Evolutionary conservation across 2,113 vertebrate species (phyloP), one percentile per base, ranked within the genome.

Genomic region (Malurus elegans): DNA sequence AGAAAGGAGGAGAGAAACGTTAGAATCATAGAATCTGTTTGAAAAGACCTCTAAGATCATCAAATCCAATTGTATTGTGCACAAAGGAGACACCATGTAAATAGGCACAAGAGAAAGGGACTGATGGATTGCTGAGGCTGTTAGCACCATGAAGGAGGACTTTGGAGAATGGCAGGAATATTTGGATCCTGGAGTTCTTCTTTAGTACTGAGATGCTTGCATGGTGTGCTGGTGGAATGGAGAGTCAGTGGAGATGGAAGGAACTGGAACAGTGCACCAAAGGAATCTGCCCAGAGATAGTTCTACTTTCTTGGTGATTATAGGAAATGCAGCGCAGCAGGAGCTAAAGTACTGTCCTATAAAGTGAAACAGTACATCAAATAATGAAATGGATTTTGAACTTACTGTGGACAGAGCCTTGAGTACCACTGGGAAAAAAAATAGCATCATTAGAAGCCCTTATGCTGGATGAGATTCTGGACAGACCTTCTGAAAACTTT

Each of bases 401-500:
- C 71, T 88, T 54, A 29, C 32, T 80, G 56, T 88, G 86, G 84
- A 79, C 21, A 79, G 40, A 70, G 76, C 83, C 42, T 75, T 58
- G 85, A 79, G 36, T 60, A 36, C 31, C 67, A 44, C 70, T 89
- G 87, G 47, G 57, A 1, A 1, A 14, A 58, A 69, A 70, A 74
- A 10, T 53, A 31, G 9, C 50, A 18, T 82, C 29, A 15, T 69
- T 94, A 91, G 58, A 80, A 86, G 51, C 60, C 38, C 12, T 92
- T 78, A 31, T 36, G 60, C 56, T 80, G 67, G 38, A n/a, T 74
- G 56, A 84, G 56, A 57, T 78, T 86, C 42, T 84, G 56, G 53
- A 47, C 31, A 80, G 75, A 86, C 32, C 67, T 87, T 58, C 76
- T 88, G 86, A 91, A 91, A 93, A 86, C 56, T 95, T 95, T 19